Percentiles rank a stretch among this genome's conserved stretches.
Conservation (phyloP, 2,888 invertebrate genomes). For the Tenthredo mesomela region DNA sequence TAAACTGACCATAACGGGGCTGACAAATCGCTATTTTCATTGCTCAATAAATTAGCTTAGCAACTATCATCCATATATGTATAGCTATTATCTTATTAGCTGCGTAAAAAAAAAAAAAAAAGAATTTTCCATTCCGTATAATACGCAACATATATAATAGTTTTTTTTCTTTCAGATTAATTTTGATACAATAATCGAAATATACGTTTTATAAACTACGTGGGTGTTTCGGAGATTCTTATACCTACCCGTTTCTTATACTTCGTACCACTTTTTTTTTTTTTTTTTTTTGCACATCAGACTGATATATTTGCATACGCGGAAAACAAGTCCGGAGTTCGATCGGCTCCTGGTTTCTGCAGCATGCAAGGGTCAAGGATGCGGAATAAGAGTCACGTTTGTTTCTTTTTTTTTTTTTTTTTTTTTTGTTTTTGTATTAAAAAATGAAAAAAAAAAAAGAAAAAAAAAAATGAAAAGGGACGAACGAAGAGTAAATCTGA, state of each 20-base stretch:
- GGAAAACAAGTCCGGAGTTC: slow-evolving; percentile 23
- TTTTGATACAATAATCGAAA: neutral
- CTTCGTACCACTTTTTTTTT: neutral
- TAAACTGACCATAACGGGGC: neutral
- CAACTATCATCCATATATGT: neutral
- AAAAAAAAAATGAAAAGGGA: neutral
- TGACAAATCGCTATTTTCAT: slow-evolving; percentile 25
- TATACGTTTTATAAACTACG: neutral
- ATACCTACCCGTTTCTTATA: neutral
- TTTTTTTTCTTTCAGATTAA: too few species aligned
- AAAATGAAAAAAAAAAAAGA: too few species aligned
- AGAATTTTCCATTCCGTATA: neutral
- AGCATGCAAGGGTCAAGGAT: slow-evolving; percentile 10
- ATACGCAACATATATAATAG: too few species aligned
- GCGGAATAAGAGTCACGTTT: neutral
- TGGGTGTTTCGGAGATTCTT: neutral
- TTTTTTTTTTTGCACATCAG: neutral
- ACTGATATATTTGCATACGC: slow-evolving; percentile 8
- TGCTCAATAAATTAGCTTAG: slow-evolving; percentile 15
- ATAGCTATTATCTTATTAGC: neutral
- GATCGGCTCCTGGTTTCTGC: neutral
- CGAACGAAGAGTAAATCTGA: neutral
- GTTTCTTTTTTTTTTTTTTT: neutral
- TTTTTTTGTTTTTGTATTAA: too few species aligned
- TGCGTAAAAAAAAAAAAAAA: neutral